Conservation (phyloP, 2,797 vertebrate species). For the Phoxinus dragarum region DNA sequence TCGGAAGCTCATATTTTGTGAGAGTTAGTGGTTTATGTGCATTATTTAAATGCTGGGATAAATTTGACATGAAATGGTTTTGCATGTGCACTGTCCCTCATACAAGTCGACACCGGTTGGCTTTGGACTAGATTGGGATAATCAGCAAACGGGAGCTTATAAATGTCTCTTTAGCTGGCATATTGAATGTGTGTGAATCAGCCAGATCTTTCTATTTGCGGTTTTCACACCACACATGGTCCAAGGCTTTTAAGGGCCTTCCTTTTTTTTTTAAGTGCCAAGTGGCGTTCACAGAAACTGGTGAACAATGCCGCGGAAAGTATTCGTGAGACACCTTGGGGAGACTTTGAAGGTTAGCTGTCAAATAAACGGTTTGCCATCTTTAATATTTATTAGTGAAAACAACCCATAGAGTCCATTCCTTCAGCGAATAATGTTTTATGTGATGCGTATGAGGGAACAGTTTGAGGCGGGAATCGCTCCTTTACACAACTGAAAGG, state of each 20-base stretch:
- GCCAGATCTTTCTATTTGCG: constrained; percentile 38
- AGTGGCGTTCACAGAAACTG: constrained; percentile 20
- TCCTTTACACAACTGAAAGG: not conserved
- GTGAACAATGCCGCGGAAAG: constrained; percentile 8
- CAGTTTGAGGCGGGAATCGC: not conserved
- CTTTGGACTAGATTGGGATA: constrained; percentile 2
- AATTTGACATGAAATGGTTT: constrained; percentile 6
- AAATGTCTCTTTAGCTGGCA: constrained; percentile 31
- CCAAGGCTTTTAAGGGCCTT: constrained; percentile 12
- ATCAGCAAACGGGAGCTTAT: constrained; percentile 27
- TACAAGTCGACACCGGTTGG: not conserved
- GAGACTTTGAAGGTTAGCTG: constrained; percentile 47
- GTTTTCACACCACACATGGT: constrained; percentile 47
- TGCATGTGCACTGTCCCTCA: not conserved
- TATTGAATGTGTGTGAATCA: constrained; percentile 44
- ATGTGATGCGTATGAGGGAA: not conserved
- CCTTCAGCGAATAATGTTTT: not conserved
- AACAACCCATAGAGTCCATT: constrained; percentile 5
- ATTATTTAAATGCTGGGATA: constrained; percentile 6
- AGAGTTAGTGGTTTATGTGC: not conserved
- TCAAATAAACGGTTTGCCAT: constrained; percentile 45
- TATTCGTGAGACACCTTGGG: constrained; percentile 38
- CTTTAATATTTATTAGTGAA: constrained; percentile 30
- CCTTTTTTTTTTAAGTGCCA: constrained; percentile 14
- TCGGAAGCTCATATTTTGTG: not conserved